These are phyloP conservation scores for Bradypodion ventrale DNA, from an alignment of 2,797 vertebrate genomes.

Conservation along the genomic window DNA sequence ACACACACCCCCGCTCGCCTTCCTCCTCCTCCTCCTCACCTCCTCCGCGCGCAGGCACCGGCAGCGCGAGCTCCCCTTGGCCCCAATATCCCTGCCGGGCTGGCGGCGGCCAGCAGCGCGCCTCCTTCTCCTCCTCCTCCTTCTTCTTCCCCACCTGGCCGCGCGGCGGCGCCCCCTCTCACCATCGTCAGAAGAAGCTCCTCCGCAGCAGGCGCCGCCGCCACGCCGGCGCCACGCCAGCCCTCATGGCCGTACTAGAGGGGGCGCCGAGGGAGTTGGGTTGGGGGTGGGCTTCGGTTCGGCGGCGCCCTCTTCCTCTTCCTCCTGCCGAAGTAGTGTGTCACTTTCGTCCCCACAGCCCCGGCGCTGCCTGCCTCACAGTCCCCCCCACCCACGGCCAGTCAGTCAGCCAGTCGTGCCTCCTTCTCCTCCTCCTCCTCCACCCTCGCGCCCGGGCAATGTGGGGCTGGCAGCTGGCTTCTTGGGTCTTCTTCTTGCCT, in stretches of 20 bases:
- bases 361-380: neutral
- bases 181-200: constrained; percentile 23
- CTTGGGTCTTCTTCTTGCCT: no score
- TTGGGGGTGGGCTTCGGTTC: no score
- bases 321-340: no score
- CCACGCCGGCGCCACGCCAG: neutral
- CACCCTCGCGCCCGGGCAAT: no score
- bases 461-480: no score
- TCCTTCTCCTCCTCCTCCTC: neutral
- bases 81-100: constrained; percentile 36
- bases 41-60: constrained; percentile 2
- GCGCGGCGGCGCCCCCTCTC: neutral
- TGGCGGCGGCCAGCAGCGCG: neutral
- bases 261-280: neutral
- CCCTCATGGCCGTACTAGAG: neutral
- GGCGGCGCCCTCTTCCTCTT: neutral
- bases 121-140: no score
- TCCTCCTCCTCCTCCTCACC: constrained; percentile 12
- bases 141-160: neutral
- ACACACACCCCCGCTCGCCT: neutral
- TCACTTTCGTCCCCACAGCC: no score
- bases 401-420: no score
- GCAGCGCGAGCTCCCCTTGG: constrained; percentile 13
- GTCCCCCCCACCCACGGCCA: no score
- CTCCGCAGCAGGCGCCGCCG: neutral